Percentiles rank a stretch among this genome's conserved stretches.
These are phyloP conservation scores for Automeris io DNA, from an alignment of 2,888 invertebrate genomes.

Conservation along the genomic window DNA sequence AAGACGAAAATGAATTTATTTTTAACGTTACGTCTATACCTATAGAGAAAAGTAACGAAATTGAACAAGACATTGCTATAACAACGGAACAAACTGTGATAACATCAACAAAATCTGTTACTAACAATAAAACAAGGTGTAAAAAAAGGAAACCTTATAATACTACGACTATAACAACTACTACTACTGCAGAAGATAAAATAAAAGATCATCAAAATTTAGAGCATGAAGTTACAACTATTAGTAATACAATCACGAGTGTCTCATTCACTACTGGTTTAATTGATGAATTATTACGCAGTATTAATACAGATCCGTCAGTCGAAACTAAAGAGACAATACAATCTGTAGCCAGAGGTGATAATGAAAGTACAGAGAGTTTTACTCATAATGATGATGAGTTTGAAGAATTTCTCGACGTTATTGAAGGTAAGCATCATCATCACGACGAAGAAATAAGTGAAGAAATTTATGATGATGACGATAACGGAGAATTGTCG, in stretches of 20 bases:
- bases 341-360: constrained; percentile 24
- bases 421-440: constrained; percentile 34
- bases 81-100: constrained; percentile 31
- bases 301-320: constrained; percentile 28
- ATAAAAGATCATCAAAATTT: constrained; percentile 13
- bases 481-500: constrained; percentile 26
- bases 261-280: constrained; percentile 35
- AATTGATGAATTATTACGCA: constrained; percentile 48
- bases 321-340: constrained; percentile 19
- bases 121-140: constrained; percentile 62
- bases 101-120: constrained; percentile 25
- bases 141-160: constrained; percentile 55
- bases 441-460: constrained; percentile 23
- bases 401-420: constrained; percentile 50
- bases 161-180: constrained; percentile 28
- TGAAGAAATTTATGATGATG: constrained; percentile 36
- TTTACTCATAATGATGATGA: constrained; percentile 48
- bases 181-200: no score
- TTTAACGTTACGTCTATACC: constrained; percentile 33
- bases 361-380: constrained; percentile 38
- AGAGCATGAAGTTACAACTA: constrained; percentile 21
- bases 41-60: constrained; percentile 27
- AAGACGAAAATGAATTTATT: constrained; percentile 47
- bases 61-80: constrained; percentile 26
- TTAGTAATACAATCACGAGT: constrained; percentile 28